Percentiles rank a stretch among this genome's conserved stretches.
phyloP scores from a whole-genome alignment of 2,113 vertebrate genomes.

The Athene noctua region DNA sequence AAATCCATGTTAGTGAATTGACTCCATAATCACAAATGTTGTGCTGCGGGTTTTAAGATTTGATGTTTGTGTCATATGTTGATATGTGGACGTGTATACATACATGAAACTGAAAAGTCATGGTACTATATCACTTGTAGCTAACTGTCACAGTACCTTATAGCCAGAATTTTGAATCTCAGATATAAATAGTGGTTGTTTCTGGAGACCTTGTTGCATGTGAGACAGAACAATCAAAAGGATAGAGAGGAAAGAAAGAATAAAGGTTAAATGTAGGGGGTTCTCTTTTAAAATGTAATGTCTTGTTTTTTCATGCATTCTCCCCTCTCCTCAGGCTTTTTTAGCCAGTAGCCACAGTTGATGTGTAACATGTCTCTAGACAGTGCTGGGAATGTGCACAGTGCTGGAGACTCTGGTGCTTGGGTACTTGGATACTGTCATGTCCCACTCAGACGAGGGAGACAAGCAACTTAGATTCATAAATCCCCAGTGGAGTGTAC shows the following conservation, averaged over 20 bases:
- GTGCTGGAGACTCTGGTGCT: neutral
- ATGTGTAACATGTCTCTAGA: neutral
- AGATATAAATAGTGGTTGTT: neutral
- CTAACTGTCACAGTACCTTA: neutral
- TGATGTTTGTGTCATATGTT: neutral
- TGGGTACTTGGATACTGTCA: neutral
- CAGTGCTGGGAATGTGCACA: rapidly evolving
- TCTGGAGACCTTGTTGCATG: neutral
- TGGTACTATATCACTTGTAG: neutral
- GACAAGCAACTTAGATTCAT: too few species aligned
- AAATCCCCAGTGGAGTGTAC: too few species aligned
- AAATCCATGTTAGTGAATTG: neutral
- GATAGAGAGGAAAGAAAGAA: neutral
- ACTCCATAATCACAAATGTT: neutral
- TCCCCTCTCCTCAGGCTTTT: neutral
- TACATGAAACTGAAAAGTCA: neutral
- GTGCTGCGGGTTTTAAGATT: neutral
- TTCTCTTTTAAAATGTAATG: neutral
- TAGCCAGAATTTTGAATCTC: neutral
- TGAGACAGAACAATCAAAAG: neutral
- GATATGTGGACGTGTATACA: neutral
- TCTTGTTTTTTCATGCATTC: neutral
- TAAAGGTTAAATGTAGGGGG: neutral
- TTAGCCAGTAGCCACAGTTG: neutral
- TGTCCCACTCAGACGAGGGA: too few species aligned